A percentile compares a stretch with the other conserved stretches of the same genome.
These are phyloP conservation scores for Martes martes DNA, from an alignment of 2,113 vertebrate species.

Conservation along the genomic window DNA sequence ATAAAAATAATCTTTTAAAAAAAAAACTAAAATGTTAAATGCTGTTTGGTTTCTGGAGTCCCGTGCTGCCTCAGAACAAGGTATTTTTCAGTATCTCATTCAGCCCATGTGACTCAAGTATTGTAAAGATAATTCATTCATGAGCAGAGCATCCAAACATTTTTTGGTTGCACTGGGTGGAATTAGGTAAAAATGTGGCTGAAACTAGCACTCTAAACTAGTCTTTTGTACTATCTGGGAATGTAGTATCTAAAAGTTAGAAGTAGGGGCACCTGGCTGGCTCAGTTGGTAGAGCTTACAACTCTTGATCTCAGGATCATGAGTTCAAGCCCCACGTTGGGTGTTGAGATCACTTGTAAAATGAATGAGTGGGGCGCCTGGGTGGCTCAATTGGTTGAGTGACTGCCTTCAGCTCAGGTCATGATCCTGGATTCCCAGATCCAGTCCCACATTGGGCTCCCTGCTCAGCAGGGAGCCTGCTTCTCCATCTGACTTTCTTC, in stretches of 20 bases:
- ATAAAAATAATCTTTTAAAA: no score
- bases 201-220: background rate
- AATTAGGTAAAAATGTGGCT: background rate
- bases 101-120: background rate
- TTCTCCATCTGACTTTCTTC: no score
- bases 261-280: background rate
- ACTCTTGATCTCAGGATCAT: background rate
- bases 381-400: no score
- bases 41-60: background rate
- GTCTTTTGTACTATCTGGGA: background rate
- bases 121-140: background rate
- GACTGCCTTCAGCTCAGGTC: no score
- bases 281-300: background rate
- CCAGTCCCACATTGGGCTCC: no score
- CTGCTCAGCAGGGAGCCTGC: no score
- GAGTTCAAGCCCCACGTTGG: background rate
- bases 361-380: background rate
- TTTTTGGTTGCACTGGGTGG: background rate
- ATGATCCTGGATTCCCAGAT: no score
- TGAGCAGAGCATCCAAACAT: background rate
- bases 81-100: background rate
- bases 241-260: background rate
- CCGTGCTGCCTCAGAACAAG: background rate
- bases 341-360: background rate
- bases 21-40: background rate